Base-by-base conservation (phyloP, 2,888 invertebrate species). In the Schizaphis graminum region DNA sequence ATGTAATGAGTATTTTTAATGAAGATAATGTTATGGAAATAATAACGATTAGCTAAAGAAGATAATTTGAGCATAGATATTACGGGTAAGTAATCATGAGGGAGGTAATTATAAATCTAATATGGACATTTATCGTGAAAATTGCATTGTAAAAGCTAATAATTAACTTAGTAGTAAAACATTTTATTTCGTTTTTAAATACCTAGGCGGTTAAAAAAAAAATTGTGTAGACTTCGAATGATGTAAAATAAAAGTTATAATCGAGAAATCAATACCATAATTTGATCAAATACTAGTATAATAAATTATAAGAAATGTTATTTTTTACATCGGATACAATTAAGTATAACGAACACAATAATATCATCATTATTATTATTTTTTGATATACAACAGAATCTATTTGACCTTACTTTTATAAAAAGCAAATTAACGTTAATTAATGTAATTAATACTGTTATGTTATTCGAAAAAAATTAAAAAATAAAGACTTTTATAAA, bases 401-500 rank as follows among this genome's bases (percentile, higher is more conserved):
- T 53, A 16, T 21, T 1, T 21, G 49, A 88, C 87, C 49, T 56
- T 24, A 24, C 26, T 89, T 89, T 56, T 41, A 57, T 49, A 11
- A 49, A 49, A 49, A 49, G 49, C 8, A 49, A 49, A 49, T 49
- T 67, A 35, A 67, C n/a, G 49, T 49, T 67, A 90, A 67, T 90
- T 49, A 89, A 57, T 41, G 41, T 56, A 89, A 89, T 57, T 41
- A 90, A 90, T 90, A 67, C 26, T 28, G 67, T 49, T 90, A 90
- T 13, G 3, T 11, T 49, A 11, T 90, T 49, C 49, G 35, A 47
- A 49, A 49, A 49, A 90, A 90, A 67, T 28, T 49, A 0, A 24
- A n/a, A 67, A 49, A 67, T 67, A 44, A 61, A 44, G 53, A 67
- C 24, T 67, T 28, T 89, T 35, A 24, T 90, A n/a, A 67, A 67